A percentile compares a stretch with the other conserved stretches of the same genome.
phyloP scores from a whole-genome alignment of 1,140 invertebrate species.

The Pygmarrhopalites habei region DNA sequence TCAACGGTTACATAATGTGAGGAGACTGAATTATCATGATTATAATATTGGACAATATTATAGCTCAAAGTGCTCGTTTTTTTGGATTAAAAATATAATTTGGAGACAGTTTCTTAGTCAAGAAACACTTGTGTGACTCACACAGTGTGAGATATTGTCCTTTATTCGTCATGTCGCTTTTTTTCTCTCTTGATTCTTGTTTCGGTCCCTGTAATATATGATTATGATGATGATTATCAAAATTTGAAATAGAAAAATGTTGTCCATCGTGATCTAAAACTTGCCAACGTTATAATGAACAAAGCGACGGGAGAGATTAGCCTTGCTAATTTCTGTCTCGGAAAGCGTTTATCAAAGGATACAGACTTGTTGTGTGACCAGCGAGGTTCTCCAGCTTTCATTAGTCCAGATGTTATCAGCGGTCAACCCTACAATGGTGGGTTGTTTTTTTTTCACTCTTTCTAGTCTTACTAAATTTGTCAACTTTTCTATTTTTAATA shows the following conservation, averaged over 20 bases:
- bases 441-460: neutral
- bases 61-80: neutral
- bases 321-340: conserved; percentile 75
- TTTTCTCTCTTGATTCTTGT: too few relatives aligned
- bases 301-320: conserved; percentile 60
- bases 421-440: conserved; percentile 61
- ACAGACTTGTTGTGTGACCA: conserved; percentile 69
- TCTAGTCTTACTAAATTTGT: neutral
- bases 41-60: neutral
- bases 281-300: conserved; percentile 73
- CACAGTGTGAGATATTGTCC: too few relatives aligned
- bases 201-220: too few relatives aligned
- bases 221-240: too few relatives aligned
- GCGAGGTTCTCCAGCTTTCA: conserved; percentile 74
- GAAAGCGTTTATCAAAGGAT: conserved; percentile 67
- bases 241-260: conserved; percentile 63
- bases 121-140: too few relatives aligned
- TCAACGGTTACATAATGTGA: conserved; percentile 64
- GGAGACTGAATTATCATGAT: conserved; percentile 14
- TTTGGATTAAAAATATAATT: too few relatives aligned
- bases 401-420: conserved; percentile 73
- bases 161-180: too few relatives aligned
- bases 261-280: conserved; percentile 72
- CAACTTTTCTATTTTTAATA: conserved; percentile 3
- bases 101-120: too few relatives aligned